Conservation (phyloP, 1,140 invertebrate genomes). For the Apis florea region DNA sequence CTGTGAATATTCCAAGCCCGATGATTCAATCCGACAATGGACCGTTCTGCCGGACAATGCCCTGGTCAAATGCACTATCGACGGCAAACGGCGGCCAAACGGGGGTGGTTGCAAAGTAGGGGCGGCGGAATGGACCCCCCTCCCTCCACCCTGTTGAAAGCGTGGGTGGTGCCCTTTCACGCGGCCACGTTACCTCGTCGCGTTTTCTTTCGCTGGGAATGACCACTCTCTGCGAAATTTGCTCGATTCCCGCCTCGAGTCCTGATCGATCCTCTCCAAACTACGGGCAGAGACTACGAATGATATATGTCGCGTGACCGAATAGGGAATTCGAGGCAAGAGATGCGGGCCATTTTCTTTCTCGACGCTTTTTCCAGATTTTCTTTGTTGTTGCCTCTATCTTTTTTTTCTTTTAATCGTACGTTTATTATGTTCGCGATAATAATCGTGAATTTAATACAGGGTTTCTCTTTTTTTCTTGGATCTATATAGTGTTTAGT, state of each 20-base stretch:
- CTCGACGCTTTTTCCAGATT: neutral
- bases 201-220: slow-evolving; percentile 4
- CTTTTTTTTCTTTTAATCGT: neutral
- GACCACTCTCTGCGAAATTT: neutral
- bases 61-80: slow-evolving; percentile 74
- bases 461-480: too few relatives aligned
- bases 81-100: slow-evolving; percentile 14
- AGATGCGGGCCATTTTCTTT: slow-evolving; percentile 21
- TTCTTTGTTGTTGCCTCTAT: neutral
- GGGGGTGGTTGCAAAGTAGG: slow-evolving; percentile 68
- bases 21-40: slow-evolving; percentile 79
- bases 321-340: neutral
- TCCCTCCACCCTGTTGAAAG: slow-evolving; percentile 35
- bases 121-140: slow-evolving; percentile 61
- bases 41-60: slow-evolving; percentile 72
- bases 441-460: too few relatives aligned
- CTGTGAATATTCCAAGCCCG: slow-evolving; percentile 71
- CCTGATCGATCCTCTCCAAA: slow-evolving; percentile 11
- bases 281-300: neutral
- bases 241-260: slow-evolving; percentile 4
- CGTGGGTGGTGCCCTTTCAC: slow-evolving; percentile 70
- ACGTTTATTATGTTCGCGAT: too few relatives aligned
- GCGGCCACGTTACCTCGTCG: slow-evolving; percentile 4
- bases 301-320: slow-evolving; percentile 16
- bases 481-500: too few relatives aligned